Conservation (phyloP, 2,113 vertebrate species). For the Aegithalos caudatus region DNA sequence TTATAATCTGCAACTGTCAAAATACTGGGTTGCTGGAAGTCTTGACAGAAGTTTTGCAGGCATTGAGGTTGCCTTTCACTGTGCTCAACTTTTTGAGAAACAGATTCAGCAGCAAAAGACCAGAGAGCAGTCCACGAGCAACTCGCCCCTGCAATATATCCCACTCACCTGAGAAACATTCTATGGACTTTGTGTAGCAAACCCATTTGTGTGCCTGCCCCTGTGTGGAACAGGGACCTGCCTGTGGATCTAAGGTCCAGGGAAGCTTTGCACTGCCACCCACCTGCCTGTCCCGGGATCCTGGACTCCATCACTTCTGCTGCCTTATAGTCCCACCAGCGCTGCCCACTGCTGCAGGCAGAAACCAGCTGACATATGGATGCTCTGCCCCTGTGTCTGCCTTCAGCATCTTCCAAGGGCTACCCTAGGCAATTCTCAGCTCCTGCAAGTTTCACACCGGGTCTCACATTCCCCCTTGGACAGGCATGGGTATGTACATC, state of each 20-base stretch:
- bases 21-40: neutral
- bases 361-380: accelerated
- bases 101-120: neutral
- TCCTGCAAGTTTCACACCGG: neutral
- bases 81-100: neutral
- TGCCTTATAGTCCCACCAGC: neutral
- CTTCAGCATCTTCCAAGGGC: neutral
- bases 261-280: neutral
- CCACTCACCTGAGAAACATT: accelerated
- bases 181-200: accelerated
- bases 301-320: neutral
- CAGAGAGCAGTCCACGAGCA: accelerated
- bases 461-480: neutral
- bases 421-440: neutral
- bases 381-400: accelerated
- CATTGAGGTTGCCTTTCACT: neutral
- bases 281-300: accelerated
- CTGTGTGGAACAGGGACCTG: accelerated
- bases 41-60: neutral
- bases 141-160: neutral
- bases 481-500: accelerated
- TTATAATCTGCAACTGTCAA: neutral
- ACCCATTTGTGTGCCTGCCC: accelerated
- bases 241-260: accelerated
- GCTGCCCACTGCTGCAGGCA: neutral